A percentile compares a stretch with the other conserved stretches of the same genome.
phyloP scores from a whole-genome alignment of 2,888 invertebrate species.

The Eilema griseolum region DNA sequence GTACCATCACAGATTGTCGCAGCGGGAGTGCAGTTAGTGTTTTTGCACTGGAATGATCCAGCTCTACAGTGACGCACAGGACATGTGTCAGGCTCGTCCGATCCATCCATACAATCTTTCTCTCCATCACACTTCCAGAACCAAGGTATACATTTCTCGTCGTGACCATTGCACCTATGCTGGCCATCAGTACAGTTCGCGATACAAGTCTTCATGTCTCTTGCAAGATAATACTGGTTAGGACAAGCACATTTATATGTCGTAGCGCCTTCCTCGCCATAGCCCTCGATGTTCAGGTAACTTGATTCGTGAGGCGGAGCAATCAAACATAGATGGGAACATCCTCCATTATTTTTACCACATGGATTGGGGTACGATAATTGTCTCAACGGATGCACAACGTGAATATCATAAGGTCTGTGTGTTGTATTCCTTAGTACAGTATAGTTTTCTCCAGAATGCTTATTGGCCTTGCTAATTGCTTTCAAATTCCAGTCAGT shows the following conservation, averaged over 20 bases:
- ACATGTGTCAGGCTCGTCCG: conserved; percentile 95
- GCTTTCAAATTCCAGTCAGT: conserved; percentile 99
- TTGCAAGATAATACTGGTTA: conserved; percentile 95
- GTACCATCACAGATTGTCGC: conserved; percentile 97
- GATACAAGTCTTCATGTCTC: conserved; percentile 95
- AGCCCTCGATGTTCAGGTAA: conserved; percentile 92
- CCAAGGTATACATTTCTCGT: conserved; percentile 88
- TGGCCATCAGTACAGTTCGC: conserved; percentile 98
- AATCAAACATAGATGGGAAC: conserved; percentile 97
- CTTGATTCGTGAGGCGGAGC: conserved; percentile 93
- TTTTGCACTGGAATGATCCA: conserved; percentile 97
- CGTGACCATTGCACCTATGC: conserved; percentile 89
- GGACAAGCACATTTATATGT: conserved; percentile 97
- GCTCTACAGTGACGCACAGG: conserved; percentile 94
- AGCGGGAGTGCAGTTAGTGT: conserved; percentile 96
- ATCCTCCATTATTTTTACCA: conserved; percentile 96
- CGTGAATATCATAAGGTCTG: conserved; percentile 97
- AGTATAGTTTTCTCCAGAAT: conserved; percentile 91
- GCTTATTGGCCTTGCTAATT: conserved; percentile 96
- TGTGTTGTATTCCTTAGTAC: conserved; percentile 96
- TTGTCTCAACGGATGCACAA: conserved; percentile 96
- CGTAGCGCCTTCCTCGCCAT: conserved; percentile 93
- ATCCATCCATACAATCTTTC: conserved; percentile 96
- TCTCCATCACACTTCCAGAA: conserved; percentile 94
- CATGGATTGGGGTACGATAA: conserved; percentile 96